These are phyloP conservation scores for Nowickia ferox DNA, from an alignment of 2,888 invertebrate species.

Conservation along the genomic window DNA sequence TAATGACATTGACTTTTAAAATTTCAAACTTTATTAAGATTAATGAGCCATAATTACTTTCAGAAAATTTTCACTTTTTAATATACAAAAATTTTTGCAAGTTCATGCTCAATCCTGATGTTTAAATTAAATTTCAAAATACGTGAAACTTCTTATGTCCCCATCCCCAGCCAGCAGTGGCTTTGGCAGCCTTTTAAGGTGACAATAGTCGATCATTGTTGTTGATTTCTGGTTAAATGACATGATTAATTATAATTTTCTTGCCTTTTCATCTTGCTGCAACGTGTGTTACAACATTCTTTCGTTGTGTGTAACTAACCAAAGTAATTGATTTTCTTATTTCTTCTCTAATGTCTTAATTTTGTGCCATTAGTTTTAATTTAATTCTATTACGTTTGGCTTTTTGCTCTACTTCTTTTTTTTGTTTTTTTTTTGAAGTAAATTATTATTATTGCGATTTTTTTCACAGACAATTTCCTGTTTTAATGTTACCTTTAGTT, in stretches of 20 bases:
- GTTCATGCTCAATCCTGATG: constrained; percentile 58
- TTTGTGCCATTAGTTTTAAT: constrained; percentile 61
- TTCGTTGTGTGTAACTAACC: not conserved
- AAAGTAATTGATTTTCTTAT: constrained; percentile 65
- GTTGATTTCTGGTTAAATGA: constrained; percentile 38
- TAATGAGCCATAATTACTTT: constrained; percentile 70
- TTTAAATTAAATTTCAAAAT: constrained; percentile 56
- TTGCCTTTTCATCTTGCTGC: constrained; percentile 1
- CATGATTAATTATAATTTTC: constrained; percentile 66
- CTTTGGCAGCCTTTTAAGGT: constrained; percentile 50
- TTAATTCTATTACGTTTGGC: constrained; percentile 36
- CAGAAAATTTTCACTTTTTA: constrained; percentile 25
- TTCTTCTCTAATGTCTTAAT: constrained; percentile 49
- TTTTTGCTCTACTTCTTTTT: not conserved
- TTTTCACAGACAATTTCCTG: constrained; percentile 59
- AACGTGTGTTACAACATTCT: constrained; percentile 7
- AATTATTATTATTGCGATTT: constrained; percentile 42
- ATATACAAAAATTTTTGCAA: constrained; percentile 23
- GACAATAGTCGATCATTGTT: constrained; percentile 50
- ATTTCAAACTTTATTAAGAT: constrained; percentile 74
- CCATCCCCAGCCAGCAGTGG: not conserved
- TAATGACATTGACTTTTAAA: constrained; percentile 72
- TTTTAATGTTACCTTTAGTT: constrained; percentile 60
- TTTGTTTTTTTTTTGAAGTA: not conserved
- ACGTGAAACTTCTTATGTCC: not conserved